These are phyloP conservation scores for Harpegnathos saltator DNA, from an alignment of 1,140 invertebrate genomes.

Conservation along the genomic window DNA sequence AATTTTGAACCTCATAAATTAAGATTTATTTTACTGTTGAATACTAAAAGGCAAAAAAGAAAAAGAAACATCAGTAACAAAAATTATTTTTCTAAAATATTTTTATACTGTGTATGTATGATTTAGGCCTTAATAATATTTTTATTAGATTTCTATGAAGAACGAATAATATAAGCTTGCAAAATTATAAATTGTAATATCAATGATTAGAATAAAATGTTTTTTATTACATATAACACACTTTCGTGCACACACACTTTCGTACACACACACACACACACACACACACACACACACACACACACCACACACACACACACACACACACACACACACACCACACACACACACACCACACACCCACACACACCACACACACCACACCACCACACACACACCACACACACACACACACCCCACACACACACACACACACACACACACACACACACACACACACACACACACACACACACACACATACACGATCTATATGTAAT, in stretches of 20 bases:
- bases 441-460: too few relatives aligned
- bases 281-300: too few relatives aligned
- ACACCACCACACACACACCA: too few relatives aligned
- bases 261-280: too few relatives aligned
- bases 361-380: too few relatives aligned
- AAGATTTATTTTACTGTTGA: background rate
- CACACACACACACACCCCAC: too few relatives aligned
- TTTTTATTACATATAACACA: too few relatives aligned
- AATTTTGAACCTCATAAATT: conserved; percentile 3
- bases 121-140: conserved; percentile 64
- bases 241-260: too few relatives aligned
- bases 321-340: too few relatives aligned
- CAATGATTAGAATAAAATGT: background rate
- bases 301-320: too few relatives aligned
- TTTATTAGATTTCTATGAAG: conserved; percentile 13
- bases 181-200: background rate
- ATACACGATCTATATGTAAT: background rate
- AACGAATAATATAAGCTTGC: background rate
- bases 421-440: too few relatives aligned
- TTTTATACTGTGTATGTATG: conserved; percentile 30
- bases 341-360: too few relatives aligned
- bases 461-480: background rate
- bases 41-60: background rate
- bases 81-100: background rate
- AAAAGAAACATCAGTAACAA: background rate